Conservation (phyloP, 2,113 vertebrate species). For the Phaethornis superciliosus region DNA sequence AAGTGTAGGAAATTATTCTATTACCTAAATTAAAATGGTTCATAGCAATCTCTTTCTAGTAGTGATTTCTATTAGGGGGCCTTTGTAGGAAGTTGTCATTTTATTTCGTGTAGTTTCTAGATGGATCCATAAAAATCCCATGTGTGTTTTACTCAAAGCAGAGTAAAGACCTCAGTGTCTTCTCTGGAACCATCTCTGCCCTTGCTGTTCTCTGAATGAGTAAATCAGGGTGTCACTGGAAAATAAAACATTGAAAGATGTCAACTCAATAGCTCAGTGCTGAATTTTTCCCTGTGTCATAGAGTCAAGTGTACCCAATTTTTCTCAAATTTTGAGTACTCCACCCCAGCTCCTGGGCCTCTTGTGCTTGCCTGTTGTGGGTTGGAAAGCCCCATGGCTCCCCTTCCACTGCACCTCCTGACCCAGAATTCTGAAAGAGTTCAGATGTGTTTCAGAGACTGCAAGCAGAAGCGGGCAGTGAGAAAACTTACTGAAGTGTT, state of each 20-base stretch:
- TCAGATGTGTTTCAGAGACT: background rate
- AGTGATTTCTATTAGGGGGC: background rate
- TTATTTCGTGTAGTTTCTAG: background rate
- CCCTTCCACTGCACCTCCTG: background rate
- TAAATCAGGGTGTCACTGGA: background rate
- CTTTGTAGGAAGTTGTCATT: background rate
- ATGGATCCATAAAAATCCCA: background rate
- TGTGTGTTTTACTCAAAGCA: background rate
- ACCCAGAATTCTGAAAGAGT: too few species aligned
- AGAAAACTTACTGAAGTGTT: background rate
- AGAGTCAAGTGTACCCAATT: background rate
- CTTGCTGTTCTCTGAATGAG: too few species aligned
- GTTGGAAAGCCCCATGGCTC: background rate
- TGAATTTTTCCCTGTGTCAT: background rate
- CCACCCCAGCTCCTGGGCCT: background rate
- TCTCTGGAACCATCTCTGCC: background rate
- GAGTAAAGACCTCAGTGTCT: background rate
- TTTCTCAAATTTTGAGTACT: background rate
- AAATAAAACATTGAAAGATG: background rate
- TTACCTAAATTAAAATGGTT: background rate
- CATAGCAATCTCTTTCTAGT: background rate
- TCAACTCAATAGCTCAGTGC: background rate
- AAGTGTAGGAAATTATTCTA: background rate
- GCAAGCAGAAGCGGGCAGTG: background rate
- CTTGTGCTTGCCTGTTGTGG: background rate